These are phyloP conservation scores for Pheosia gnoma DNA, from an alignment of 2,888 invertebrate species.

Conservation along the genomic window DNA sequence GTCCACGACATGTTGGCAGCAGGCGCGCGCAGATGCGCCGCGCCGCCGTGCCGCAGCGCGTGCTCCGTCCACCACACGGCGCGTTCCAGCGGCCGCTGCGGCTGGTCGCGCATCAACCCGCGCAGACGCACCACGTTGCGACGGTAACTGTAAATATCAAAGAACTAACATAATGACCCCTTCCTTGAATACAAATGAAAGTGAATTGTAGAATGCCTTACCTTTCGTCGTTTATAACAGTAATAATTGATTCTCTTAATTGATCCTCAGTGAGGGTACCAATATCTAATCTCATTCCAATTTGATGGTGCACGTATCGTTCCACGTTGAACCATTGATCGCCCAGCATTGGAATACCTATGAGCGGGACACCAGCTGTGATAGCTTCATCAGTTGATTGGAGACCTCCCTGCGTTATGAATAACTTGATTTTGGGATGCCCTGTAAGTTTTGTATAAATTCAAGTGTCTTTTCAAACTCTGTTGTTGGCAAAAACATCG, in stretches of 20 bases:
- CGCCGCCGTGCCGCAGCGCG: slow-evolving; percentile 33
- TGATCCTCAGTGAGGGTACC: slow-evolving; percentile 38
- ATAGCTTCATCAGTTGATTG: slow-evolving; percentile 71
- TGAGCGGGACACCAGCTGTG: slow-evolving; percentile 56
- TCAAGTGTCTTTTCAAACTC: not conserved
- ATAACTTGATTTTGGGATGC: slow-evolving; percentile 71
- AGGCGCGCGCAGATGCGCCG: slow-evolving; percentile 26
- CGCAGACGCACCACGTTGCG: slow-evolving; percentile 15
- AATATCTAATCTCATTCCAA: slow-evolving; percentile 42
- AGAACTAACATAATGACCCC: too few species aligned
- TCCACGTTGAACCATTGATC: slow-evolving; percentile 65
- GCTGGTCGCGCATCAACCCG: slow-evolving; percentile 16
- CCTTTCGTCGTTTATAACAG: slow-evolving; percentile 41
- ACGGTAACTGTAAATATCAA: slow-evolving; percentile 15
- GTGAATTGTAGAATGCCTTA: slow-evolving; percentile 7
- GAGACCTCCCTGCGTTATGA: slow-evolving; percentile 70
- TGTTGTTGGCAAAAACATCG: not conserved
- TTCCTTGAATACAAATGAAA: too few species aligned
- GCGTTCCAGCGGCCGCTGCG: slow-evolving; percentile 36
- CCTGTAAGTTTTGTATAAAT: slow-evolving; percentile 27
- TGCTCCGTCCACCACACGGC: slow-evolving; percentile 40
- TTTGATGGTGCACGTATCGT: slow-evolving; percentile 38
- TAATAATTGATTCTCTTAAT: slow-evolving; percentile 39
- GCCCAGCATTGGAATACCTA: slow-evolving; percentile 61
- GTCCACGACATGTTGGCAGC: slow-evolving; percentile 27